phyloP scores from a whole-genome alignment of 1,140 invertebrate genomes.

The Diorhabda sublineata region DNA sequence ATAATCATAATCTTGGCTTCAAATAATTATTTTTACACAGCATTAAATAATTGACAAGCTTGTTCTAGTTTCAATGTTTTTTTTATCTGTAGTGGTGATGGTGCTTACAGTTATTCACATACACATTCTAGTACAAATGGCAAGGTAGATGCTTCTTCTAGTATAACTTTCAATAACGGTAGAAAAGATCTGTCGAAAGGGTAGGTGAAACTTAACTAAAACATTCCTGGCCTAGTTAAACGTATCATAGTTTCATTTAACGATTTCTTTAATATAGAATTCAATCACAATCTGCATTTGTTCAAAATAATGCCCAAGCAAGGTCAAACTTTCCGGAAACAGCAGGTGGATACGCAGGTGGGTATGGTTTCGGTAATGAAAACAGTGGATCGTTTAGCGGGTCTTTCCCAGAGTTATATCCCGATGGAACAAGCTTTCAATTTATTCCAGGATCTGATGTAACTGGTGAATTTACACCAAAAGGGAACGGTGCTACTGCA shows the following conservation, averaged over 20 bases:
- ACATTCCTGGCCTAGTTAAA: background rate
- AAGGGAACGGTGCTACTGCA: slow-evolving; percentile 37
- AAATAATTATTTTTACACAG: no score
- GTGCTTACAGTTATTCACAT: slow-evolving; percentile 28
- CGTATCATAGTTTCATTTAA: background rate
- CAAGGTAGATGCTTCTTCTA: slow-evolving; percentile 28
- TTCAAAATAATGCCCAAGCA: slow-evolving; percentile 8
- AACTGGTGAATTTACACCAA: slow-evolving; percentile 14
- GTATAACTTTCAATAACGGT: slow-evolving; percentile 21
- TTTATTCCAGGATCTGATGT: slow-evolving; percentile 7
- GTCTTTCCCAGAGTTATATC: background rate
- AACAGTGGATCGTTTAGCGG: slow-evolving; percentile 10
- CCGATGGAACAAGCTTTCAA: background rate
- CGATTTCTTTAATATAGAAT: background rate
- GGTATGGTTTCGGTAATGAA: background rate
- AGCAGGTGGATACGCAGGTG: slow-evolving; percentile 10
- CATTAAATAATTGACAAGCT: no score
- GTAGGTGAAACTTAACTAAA: background rate
- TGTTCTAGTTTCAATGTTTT: background rate
- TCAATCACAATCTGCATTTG: slow-evolving; percentile 6
- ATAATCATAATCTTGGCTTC: no score
- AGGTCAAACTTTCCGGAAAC: background rate
- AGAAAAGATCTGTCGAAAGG: background rate
- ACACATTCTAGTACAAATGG: slow-evolving; percentile 29
- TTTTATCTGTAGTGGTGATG: slow-evolving; percentile 28